phyloP scores from a whole-genome alignment of 2,888 invertebrate genomes.

The Parascotia fuliginaria region DNA sequence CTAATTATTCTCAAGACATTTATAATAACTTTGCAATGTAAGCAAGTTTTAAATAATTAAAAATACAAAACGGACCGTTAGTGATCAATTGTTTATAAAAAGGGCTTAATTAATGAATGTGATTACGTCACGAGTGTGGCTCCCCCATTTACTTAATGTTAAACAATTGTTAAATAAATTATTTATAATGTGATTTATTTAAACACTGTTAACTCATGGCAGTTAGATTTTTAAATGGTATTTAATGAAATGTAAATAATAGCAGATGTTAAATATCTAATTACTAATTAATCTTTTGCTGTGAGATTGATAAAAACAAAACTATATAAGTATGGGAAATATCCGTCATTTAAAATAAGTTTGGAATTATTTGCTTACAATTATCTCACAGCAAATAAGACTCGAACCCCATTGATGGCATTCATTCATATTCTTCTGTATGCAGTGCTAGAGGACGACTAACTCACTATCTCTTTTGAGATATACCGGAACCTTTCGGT shows the following conservation, averaged over 20 bases:
- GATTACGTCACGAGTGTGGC: conserved; percentile 30
- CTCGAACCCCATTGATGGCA: too few relatives aligned
- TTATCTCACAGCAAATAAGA: conserved; percentile 35
- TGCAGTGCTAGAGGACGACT: too few relatives aligned
- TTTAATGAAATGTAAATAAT: conserved; percentile 43
- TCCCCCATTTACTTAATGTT: conserved; percentile 41
- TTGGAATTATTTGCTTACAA: conserved; percentile 15
- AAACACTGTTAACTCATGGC: conserved; percentile 43
- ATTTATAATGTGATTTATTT: conserved; percentile 42
- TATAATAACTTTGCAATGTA: conserved; percentile 17
- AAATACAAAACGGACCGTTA: conserved; percentile 16
- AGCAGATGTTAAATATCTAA: conserved; percentile 21
- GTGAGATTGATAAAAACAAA: conserved; percentile 43
- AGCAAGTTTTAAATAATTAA: conserved; percentile 13
- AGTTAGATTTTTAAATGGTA: conserved; percentile 36
- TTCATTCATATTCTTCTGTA: too few relatives aligned
- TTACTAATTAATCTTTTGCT: conserved; percentile 43
- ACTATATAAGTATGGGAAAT: conserved; percentile 8
- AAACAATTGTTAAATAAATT: conserved; percentile 38
- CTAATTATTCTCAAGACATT: conserved; percentile 11
- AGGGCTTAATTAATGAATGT: conserved; percentile 37
- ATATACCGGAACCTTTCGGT: too few relatives aligned
- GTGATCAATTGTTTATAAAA: conserved; percentile 30
- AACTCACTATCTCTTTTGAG: too few relatives aligned
- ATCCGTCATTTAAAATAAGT: conserved; percentile 16